Evolutionary conservation across 1,140 invertebrate species (phyloP).

Genomic region (Temnothorax nylanderi): DNA sequence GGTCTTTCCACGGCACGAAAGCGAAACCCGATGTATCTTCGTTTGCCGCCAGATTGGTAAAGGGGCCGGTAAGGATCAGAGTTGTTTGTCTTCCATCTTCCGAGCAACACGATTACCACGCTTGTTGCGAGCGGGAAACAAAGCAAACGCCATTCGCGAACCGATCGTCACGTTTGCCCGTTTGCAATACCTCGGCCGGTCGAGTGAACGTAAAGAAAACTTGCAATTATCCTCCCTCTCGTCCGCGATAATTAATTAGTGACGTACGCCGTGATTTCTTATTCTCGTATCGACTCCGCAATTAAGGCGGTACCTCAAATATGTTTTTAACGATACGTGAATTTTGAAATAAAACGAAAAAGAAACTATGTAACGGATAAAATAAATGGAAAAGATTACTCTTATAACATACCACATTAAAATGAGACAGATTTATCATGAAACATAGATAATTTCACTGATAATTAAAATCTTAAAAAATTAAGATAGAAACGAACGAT

Average conservation of each 20-base stretch:
- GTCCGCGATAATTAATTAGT: constrained; percentile 44
- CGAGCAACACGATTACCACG: constrained; percentile 58
- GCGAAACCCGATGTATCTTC: constrained; percentile 74
- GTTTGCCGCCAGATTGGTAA: constrained; percentile 71
- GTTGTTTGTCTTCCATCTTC: constrained; percentile 70
- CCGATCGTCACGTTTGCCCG: constrained; percentile 41
- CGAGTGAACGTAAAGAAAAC: background rate
- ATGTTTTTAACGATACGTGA: background rate
- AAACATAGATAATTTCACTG: background rate
- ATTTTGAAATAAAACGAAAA: background rate
- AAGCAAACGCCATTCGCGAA: constrained; percentile 40
- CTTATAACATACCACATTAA: background rate
- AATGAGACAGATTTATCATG: background rate
- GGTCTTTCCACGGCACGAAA: constrained; percentile 70
- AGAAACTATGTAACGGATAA: background rate
- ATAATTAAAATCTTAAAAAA: background rate
- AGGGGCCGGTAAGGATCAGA: constrained; percentile 59
- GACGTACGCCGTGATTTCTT: constrained; percentile 1
- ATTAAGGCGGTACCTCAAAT: constrained; percentile 25
- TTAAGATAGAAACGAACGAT: background rate
- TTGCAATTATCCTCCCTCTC: background rate
- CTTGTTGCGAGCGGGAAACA: constrained; percentile 50
- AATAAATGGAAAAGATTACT: background rate
- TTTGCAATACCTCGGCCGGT: background rate
- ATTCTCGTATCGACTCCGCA: background rate